A percentile compares a stretch with the other conserved stretches of the same genome.
Evolutionary conservation across 2,797 vertebrate genomes (phyloP).

Genomic region (Hipposideros larvatus): DNA sequence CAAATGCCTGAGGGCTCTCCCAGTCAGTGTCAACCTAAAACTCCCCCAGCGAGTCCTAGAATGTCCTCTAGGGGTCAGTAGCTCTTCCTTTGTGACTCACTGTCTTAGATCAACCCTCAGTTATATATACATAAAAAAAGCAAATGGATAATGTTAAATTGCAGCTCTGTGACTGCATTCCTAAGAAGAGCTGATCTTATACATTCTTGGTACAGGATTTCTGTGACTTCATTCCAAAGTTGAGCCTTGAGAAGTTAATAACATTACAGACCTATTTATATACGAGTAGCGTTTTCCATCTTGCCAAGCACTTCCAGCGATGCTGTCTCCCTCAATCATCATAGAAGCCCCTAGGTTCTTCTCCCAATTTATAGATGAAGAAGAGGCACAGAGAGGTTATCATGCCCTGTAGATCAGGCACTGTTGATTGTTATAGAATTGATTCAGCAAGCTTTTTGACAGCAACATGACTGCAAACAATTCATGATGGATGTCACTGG

Average conservation of each 20-base stretch:
- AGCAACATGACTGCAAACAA: background rate
- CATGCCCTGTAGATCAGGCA: background rate
- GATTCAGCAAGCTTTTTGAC: slow-evolving; percentile 14
- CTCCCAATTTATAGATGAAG: background rate
- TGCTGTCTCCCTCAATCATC: slow-evolving; percentile 27
- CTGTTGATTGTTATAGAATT: background rate
- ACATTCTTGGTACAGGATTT: background rate
- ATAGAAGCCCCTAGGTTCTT: background rate
- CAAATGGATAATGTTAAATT: background rate
- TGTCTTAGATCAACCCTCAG: background rate
- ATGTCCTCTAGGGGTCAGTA: slow-evolving; percentile 62
- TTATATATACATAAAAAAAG: background rate
- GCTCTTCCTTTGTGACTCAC: slow-evolving; percentile 36
- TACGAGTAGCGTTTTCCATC: background rate
- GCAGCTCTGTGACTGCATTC: background rate
- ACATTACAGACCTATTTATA: slow-evolving; percentile 3
- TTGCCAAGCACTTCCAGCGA: slow-evolving; percentile 33
- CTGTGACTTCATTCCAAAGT: slow-evolving; percentile 51
- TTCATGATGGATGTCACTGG: background rate
- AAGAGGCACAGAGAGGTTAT: background rate
- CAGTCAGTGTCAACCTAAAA: background rate
- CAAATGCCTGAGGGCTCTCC: background rate
- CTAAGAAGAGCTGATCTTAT: slow-evolving; percentile 6
- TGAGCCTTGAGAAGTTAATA: slow-evolving; percentile 49
- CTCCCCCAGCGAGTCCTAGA: slow-evolving; percentile 1